Conservation (phyloP, 2,113 vertebrate genomes). For the Setophaga petechia region DNA sequence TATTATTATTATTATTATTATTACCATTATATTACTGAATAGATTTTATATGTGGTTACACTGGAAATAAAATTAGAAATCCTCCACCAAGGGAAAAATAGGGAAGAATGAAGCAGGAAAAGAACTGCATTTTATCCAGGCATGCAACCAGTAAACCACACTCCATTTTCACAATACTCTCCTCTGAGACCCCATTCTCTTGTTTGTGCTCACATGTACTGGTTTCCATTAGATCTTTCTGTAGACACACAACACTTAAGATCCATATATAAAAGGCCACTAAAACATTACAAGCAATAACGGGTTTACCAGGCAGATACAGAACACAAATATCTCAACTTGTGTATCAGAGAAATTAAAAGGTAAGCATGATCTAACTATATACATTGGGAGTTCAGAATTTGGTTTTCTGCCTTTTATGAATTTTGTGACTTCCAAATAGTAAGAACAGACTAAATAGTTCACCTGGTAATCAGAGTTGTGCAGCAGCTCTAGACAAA, state of each 20-base stretch:
- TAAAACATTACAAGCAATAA: not conserved
- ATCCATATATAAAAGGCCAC: not conserved
- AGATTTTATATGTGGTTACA: not conserved
- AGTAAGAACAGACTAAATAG: not conserved
- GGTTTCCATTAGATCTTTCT: not conserved
- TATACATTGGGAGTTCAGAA: not conserved
- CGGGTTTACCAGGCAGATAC: not conserved
- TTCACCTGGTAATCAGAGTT: not conserved
- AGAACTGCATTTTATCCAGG: not conserved
- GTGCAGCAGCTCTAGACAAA: not conserved
- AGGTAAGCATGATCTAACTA: not conserved
- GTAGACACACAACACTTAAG: not conserved
- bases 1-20: not conserved
- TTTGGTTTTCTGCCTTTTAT: not conserved
- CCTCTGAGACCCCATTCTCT: not conserved
- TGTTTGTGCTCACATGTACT: not conserved
- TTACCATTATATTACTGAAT: not conserved
- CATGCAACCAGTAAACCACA: not conserved
- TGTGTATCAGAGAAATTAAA: not conserved
- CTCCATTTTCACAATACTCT: not conserved
- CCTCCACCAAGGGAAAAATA: not conserved
- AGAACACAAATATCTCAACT: not conserved
- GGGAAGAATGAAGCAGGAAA: not conserved
- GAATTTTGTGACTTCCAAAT: not conserved
- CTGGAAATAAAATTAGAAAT: not conserved